Base-by-base conservation (phyloP, 1,140 invertebrate genomes). In the Babylonia areolata region DNA sequence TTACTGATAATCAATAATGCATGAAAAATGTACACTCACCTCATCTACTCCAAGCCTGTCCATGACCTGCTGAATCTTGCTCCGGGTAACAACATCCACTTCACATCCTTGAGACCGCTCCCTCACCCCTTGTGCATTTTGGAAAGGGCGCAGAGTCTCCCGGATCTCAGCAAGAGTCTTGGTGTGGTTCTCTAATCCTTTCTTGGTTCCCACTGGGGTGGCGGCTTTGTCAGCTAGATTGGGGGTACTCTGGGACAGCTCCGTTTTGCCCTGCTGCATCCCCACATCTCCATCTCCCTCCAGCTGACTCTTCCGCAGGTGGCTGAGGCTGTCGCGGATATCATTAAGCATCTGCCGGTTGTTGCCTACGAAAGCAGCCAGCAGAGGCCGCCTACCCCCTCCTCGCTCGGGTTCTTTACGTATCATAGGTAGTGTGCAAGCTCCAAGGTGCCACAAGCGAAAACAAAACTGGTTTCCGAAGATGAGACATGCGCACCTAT, bases 81-180 rank as follows among this genome's bases (percentile, higher is more conserved):
- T 37, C 20, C 82, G 82, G 69, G 87, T 87, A 35, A 90, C 89
- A 17, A 81, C 87, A 15, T 84, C 84, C 40, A 79, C 86, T 80
- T 80, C 84, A 28, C 96, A 96, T 54, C 95, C 96, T 58, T 80
- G 78, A 15, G 54, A 95, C 95, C 71, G 96, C 96, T 89, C 96
- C 96, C 78, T 96, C 96, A 85, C 95, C 96, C 89, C 95, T 96
- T 80, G 96, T 58, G 85, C 96, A 85, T 97, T 97, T 80, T 97
- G 97, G 93, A 97, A 98, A 73, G 97, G 97, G 90, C 97, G 95
- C 88, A 98, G 94, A 77, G 97, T 97, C 92, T 97, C 97, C 84
- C 97, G 95, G 92, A 98, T 98, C 94, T 97, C 96, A 94, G 97
- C 97, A 94, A 98, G 95, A 91, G 97, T 97, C 95, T 97, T 97